Conservation (phyloP, 2,888 invertebrate genomes). For the Odontocerum albicorne region DNA sequence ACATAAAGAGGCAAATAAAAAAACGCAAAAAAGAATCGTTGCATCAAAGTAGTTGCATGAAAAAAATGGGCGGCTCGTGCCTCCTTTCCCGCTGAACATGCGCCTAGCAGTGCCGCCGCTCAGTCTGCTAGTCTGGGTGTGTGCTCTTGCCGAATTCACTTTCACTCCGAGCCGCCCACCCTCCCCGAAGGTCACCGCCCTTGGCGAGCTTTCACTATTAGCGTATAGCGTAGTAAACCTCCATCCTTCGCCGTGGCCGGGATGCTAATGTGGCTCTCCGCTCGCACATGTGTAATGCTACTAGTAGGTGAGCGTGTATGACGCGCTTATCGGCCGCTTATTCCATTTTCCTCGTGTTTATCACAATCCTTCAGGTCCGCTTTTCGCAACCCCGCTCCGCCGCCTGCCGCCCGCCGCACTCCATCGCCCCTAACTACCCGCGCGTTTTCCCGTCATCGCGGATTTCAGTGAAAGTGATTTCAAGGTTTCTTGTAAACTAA, state of each 20-base stretch:
- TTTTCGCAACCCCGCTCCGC: slow-evolving; percentile 42
- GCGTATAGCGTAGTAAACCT: slow-evolving; percentile 27
- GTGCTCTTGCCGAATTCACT: slow-evolving; percentile 60
- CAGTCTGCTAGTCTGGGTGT: slow-evolving; percentile 53
- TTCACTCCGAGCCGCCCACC: slow-evolving; percentile 60
- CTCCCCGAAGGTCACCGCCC: slow-evolving; percentile 58
- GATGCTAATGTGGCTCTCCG: slow-evolving; percentile 34
- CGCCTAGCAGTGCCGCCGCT: slow-evolving; percentile 59
- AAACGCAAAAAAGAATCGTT: neutral
- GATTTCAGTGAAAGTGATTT: slow-evolving; percentile 18
- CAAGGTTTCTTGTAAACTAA: slow-evolving; percentile 5
- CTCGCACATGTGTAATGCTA: slow-evolving; percentile 27
- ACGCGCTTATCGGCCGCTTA: slow-evolving; percentile 36
- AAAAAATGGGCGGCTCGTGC: slow-evolving; percentile 56
- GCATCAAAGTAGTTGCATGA: slow-evolving; percentile 47
- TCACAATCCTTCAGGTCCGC: slow-evolving; percentile 50
- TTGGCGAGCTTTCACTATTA: slow-evolving; percentile 40
- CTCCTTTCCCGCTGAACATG: slow-evolving; percentile 57
- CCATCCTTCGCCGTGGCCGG: slow-evolving; percentile 38
- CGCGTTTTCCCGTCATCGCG: slow-evolving; percentile 4
- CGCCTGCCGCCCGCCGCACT: slow-evolving; percentile 6
- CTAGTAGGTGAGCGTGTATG: slow-evolving; percentile 28
- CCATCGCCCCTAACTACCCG: too few species aligned
- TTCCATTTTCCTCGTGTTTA: slow-evolving; percentile 51
- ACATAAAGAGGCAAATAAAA: too few species aligned